A percentile compares a stretch with the other conserved stretches of the same genome.
Evolutionary conservation across 2,888 invertebrate species (phyloP).

Genomic region (Melanostoma mellinum): DNA sequence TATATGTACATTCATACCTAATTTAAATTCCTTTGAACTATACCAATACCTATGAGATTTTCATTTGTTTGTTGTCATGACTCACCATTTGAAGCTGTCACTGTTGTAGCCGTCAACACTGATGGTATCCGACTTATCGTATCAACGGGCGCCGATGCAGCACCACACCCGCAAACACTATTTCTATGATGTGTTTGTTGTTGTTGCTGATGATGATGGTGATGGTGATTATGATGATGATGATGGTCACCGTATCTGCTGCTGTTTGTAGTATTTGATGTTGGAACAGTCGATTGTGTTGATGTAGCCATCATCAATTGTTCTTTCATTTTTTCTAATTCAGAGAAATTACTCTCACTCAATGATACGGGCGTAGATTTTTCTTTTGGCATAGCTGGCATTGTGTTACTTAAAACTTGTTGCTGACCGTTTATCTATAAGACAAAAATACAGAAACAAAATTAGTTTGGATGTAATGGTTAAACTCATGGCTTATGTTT

Average conservation of each 20-base stretch:
- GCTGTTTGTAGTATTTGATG: constrained; percentile 72
- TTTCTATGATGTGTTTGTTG: constrained; percentile 75
- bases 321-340: constrained; percentile 78
- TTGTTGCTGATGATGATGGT: constrained; percentile 75
- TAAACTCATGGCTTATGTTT: background rate
- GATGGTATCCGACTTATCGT: constrained; percentile 67
- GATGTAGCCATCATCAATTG: constrained; percentile 73
- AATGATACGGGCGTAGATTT: constrained; percentile 80
- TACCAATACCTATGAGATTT: background rate
- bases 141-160: constrained; percentile 74
- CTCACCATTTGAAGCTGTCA: constrained; percentile 63
- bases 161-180: constrained; percentile 76
- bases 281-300: constrained; percentile 56
- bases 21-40: background rate
- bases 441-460: constrained; percentile 18
- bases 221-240: constrained; percentile 66
- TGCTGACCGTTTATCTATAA: constrained; percentile 78
- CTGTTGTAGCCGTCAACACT: constrained; percentile 46
- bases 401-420: constrained; percentile 77
- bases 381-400: constrained; percentile 82
- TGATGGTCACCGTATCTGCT: constrained; percentile 55
- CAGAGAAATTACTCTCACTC: constrained; percentile 79
- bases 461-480: constrained; percentile 21
- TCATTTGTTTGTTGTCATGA: background rate
- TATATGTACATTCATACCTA: no score